Conservation (phyloP, 2,888 invertebrate genomes). For the Phorcus lineatus region DNA sequence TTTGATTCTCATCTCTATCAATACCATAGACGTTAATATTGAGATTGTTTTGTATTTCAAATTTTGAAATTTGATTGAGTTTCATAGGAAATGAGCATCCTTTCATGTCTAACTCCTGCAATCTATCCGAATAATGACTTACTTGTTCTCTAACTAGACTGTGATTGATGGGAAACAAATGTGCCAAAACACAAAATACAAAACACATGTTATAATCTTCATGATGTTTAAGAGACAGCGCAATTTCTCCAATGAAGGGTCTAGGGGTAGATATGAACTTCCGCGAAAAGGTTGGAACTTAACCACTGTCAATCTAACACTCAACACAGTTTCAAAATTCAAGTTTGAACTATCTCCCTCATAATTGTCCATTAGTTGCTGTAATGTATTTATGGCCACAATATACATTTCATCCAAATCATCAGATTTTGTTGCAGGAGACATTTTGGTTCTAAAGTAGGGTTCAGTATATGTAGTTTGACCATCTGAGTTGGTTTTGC, state of each 20-base stretch:
- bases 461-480: not conserved
- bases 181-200: not conserved
- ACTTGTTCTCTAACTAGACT: not conserved
- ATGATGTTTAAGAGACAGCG: no score
- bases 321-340: not conserved
- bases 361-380: not conserved
- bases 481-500: not conserved
- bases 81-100: not conserved
- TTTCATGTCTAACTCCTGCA: not conserved
- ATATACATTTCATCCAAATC: not conserved
- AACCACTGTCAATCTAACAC: not conserved
- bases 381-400: not conserved
- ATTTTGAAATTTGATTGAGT: not conserved
- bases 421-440: not conserved
- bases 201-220: not conserved
- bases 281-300: not conserved
- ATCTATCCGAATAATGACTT: not conserved
- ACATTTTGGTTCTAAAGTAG: conserved; percentile 4
- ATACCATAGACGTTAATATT: not conserved
- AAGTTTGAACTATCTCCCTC: not conserved
- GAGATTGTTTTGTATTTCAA: not conserved
- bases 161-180: not conserved
- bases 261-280: not conserved
- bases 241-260: not conserved
- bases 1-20: not conserved